phyloP scores from a whole-genome alignment of 2,888 invertebrate genomes.

The Pollenia amentaria region DNA sequence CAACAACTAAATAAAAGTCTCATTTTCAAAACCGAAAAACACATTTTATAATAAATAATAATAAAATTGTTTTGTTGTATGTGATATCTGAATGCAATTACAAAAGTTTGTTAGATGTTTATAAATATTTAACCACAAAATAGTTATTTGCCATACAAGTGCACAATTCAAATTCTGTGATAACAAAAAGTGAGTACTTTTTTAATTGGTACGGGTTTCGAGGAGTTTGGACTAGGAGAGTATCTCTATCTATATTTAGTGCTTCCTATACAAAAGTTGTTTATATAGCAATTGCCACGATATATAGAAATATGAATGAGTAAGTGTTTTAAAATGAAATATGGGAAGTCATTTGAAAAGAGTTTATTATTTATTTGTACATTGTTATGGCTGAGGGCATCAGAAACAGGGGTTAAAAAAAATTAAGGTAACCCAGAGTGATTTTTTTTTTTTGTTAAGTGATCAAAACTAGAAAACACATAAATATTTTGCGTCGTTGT shows the following conservation, averaged over 20 bases:
- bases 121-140: conserved; percentile 67
- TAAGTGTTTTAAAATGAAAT: too few species aligned
- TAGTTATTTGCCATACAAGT: conserved; percentile 56
- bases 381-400: too few species aligned
- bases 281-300: background rate
- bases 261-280: background rate
- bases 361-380: conserved; percentile 7
- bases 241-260: too few species aligned
- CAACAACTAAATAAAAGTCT: conserved; percentile 55
- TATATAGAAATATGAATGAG: background rate
- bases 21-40: conserved; percentile 40
- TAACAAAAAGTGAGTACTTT: conserved; percentile 21
- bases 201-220: background rate
- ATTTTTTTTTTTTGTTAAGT: too few species aligned
- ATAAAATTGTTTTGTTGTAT: conserved; percentile 57
- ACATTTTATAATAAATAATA: conserved; percentile 54
- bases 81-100: conserved; percentile 48
- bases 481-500: too few species aligned
- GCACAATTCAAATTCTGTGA: conserved; percentile 61
- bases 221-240: too few species aligned
- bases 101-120: conserved; percentile 75
- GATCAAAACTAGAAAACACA: too few species aligned
- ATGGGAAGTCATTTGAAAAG: background rate
- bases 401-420: too few species aligned
- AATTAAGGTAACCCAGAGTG: too few species aligned